Evolutionary conservation across 35 echinoderm and acorn worm genomes (phyloP).

Genomic region (Heliocidaris tuberculata): DNA sequence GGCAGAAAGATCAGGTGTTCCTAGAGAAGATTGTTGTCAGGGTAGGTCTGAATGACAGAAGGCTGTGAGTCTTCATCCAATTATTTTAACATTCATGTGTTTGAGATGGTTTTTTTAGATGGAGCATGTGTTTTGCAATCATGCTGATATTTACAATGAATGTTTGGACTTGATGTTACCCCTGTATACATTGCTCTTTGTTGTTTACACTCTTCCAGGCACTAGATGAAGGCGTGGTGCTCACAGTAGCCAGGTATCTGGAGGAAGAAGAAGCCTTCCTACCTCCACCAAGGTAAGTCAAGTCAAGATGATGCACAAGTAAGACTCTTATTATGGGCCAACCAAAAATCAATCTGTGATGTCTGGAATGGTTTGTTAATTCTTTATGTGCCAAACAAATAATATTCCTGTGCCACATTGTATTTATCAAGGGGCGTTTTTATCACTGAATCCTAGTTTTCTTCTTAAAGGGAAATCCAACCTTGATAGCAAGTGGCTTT

Average conservation of each 20-base stretch:
- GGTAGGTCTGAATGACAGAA: constrained; percentile 45
- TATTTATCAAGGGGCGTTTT: too few relatives aligned
- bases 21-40: constrained; percentile 74
- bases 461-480: too few relatives aligned
- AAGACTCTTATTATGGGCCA: too few relatives aligned
- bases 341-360: too few relatives aligned
- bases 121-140: too few relatives aligned
- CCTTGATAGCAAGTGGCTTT: too few relatives aligned
- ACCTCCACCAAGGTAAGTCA: constrained; percentile 80
- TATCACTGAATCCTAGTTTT: too few relatives aligned
- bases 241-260: constrained; percentile 82
- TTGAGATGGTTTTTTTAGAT: too few relatives aligned
- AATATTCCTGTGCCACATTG: too few relatives aligned
- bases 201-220: constrained; percentile 48
- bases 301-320: background rate
- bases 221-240: constrained; percentile 77
- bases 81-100: too few relatives aligned
- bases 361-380: too few relatives aligned
- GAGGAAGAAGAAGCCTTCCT: constrained; percentile 88
- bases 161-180: background rate
- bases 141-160: background rate
- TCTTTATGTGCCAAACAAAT: too few relatives aligned
- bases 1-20: constrained; percentile 52
- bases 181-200: background rate
- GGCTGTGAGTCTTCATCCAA: background rate